Base-by-base conservation (phyloP, 2,797 vertebrate species). In the Falco concolor region DNA sequence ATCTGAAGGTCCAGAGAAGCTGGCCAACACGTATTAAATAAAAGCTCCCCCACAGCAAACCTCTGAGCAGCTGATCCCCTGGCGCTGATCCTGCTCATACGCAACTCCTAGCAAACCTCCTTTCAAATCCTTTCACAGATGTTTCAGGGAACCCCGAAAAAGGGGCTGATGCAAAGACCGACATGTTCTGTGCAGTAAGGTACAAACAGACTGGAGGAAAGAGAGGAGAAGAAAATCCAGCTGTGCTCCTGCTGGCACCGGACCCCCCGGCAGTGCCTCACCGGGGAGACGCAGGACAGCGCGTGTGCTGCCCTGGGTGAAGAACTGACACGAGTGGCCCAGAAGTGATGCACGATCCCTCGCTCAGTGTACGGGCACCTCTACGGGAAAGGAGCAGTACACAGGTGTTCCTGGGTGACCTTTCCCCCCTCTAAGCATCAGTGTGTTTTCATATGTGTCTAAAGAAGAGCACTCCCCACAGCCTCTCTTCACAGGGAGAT, bases 281-380 rank as follows among this genome's bases (percentile, higher is more conserved):
- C 42, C 1, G 1, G 13, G 30, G 44, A 67, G 60, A 57, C 8
- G 18, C 12, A 14, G 11, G 70, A 30, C 24, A 21, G 10, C 3
- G 1, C 11, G 25, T 21, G 25, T 2, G 12, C 20, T 18, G 42
- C 49, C 53, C 32, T 3, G 2, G 52, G 30, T 20, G 49, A 36
- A 61, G 59, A 57, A 50, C 3, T 36, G 53, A 36, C 15, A 32
- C 8, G 10, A 44, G 67, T 4, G 22, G n/a, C 38, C 63, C 81
- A 53, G 57, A 77, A 27, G 30, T 13, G 54, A 8, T 5, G 9
- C 10, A 12, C 1, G 14, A 30, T 12, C 36, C 36, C 57, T 56
- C 42, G 27, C 27, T 40, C 23, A 32, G 63, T 1, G 2, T 24
- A 24, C 1, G 19, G 70, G 34, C 30, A 19, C 6, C 0, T 14